Base-by-base conservation (phyloP, 2,888 invertebrate species). In the Trachelus stipa region DNA sequence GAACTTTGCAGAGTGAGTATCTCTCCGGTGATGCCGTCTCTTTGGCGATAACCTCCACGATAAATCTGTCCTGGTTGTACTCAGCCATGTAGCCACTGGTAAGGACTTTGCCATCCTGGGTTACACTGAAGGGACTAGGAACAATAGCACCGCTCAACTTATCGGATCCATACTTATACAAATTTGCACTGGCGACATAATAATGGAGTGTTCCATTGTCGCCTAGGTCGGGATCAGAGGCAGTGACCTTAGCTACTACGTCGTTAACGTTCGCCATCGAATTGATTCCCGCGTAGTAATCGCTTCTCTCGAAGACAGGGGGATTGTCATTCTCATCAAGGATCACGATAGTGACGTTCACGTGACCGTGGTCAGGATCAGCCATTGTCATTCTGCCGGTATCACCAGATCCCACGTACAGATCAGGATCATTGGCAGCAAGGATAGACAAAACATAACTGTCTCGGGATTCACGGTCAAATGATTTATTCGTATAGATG, bases 31-130 rank as follows among this genome's bases (percentile, higher is more conserved):
- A 94, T 3, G 96, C 96, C 3, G 94, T 92, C 90, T 98, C 98
- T 80, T 96, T 95, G 0, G 97, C 98, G 12, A 97, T 94, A 73
- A 98, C 94, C 87, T 97, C 96, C 76, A 98, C 92, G 79, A 96
- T 94, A 88, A 98, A 98, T 74, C 97, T 93, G 88, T 97, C 97
- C 86, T 97, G 97, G 88, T 96, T 96, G 91, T 97, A 98, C 88
- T 98, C 97, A 0, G 96, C 95, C 94, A 98, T 95, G 86, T 96
- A 96, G 40, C 95, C 94, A 0, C 97, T 95, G 0, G 97, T 97
- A 79, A 94, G 93, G 37, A 97, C 91, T 90, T 94, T 92, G 83
- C 97, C 96, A 83, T 94, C 94, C 76, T 95, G 94, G 1, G 94
- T 95, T 9, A 97, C 95, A 81, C 95, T 95, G 87, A 98, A 98